These are phyloP conservation scores for Leptinotarsa texana DNA, from an alignment of 1,140 invertebrate species.

Conservation along the genomic window DNA sequence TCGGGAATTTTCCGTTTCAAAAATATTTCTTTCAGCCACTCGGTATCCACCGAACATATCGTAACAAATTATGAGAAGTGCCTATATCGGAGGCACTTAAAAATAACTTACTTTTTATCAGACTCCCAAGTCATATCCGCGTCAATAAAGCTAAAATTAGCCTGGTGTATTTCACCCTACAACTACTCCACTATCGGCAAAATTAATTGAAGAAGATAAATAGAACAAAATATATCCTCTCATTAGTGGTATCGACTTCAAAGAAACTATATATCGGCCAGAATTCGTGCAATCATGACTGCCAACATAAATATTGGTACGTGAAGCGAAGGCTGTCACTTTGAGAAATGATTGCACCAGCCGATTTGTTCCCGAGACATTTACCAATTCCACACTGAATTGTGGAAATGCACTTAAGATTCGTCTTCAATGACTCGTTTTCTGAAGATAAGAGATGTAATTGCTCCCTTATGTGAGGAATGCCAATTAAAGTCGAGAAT, in stretches of 20 bases:
- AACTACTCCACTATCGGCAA: slow-evolving; percentile 34
- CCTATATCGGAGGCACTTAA: slow-evolving; percentile 23
- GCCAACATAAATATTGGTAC: slow-evolving; percentile 36
- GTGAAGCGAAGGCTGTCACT: slow-evolving; percentile 32
- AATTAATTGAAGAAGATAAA: slow-evolving; percentile 41
- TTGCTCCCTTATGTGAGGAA: background rate
- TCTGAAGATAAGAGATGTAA: background rate
- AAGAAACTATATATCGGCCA: slow-evolving; percentile 31
- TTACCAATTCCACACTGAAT: background rate
- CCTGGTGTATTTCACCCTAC: slow-evolving; percentile 30
- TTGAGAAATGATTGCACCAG: slow-evolving; percentile 34
- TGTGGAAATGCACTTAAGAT: background rate
- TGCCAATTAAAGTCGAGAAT: no score
- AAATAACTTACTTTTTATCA: slow-evolving; percentile 28
- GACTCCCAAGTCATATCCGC: slow-evolving; percentile 9
- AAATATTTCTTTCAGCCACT: background rate
- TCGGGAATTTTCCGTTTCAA: no score
- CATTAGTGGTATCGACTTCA: slow-evolving; percentile 40
- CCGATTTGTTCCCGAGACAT: slow-evolving; percentile 31
- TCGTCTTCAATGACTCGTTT: background rate
- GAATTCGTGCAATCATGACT: slow-evolving; percentile 37
- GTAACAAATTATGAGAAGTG: slow-evolving; percentile 15
- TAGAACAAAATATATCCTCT: slow-evolving; percentile 33
- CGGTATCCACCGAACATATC: background rate
- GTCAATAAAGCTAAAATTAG: slow-evolving; percentile 32